Conservation (phyloP, 2,113 vertebrate genomes). For the Seriola aureovittata region DNA sequence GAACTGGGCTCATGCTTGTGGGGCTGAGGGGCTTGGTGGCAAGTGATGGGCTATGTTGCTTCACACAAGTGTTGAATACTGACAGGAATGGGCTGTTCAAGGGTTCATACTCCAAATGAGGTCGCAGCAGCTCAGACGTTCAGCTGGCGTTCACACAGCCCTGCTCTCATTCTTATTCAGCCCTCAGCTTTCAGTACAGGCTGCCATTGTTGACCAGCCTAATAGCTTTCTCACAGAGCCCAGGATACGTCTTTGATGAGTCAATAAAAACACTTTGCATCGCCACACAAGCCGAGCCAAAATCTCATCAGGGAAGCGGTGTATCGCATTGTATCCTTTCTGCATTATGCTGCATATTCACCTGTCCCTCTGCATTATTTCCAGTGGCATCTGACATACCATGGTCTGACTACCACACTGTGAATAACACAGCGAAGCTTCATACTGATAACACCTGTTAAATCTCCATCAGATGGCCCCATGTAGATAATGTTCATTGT, state of each 20-base stretch:
- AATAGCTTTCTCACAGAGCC: constrained; percentile 69
- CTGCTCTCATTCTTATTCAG: constrained; percentile 62
- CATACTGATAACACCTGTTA: constrained; percentile 13
- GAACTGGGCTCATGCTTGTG: constrained; percentile 52
- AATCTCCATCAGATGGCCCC: constrained; percentile 8
- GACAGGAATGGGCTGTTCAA: constrained; percentile 50
- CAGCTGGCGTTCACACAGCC: constrained; percentile 58
- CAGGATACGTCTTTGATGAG: constrained; percentile 64
- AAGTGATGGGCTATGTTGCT: constrained; percentile 31
- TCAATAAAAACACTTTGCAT: constrained; percentile 74
- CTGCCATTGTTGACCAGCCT: constrained; percentile 70
- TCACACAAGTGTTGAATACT: constrained; percentile 59
- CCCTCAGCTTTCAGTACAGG: constrained; percentile 60
- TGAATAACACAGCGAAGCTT: constrained; percentile 4
- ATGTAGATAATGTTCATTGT: constrained; percentile 17
- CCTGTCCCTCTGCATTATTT: constrained; percentile 27
- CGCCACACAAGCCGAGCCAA: constrained; percentile 46
- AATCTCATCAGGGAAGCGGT: constrained; percentile 54
- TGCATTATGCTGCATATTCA: constrained; percentile 36
- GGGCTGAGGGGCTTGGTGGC: constrained; percentile 36
- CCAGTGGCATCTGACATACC: constrained; percentile 2
- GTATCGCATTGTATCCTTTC: constrained; percentile 44
- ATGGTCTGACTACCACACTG: constrained; percentile 13
- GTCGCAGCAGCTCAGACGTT: constrained; percentile 50
- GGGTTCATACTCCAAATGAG: constrained; percentile 63